Conservation (phyloP, 2,113 vertebrate genomes). For the Gila orcuttii region DNA sequence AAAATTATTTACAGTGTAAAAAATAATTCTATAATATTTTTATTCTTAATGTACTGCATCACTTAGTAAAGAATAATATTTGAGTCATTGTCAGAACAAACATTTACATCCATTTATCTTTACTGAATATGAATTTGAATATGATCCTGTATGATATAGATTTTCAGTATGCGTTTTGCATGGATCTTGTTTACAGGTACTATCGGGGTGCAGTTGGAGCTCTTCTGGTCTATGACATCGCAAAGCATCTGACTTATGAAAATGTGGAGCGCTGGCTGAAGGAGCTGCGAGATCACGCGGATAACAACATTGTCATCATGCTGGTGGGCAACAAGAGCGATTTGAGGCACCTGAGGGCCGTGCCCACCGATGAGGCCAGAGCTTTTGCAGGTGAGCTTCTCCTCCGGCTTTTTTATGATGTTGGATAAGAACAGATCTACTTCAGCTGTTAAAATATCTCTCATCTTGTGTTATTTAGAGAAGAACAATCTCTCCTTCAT, state of each 20-base stretch:
- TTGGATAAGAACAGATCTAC: accelerated
- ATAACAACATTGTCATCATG: slow-evolving; percentile 98
- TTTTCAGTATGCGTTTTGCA: neutral
- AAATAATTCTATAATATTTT: too few species aligned
- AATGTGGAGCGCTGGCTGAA: slow-evolving; percentile 97
- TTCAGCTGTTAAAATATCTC: accelerated
- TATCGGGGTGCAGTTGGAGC: slow-evolving; percentile 92
- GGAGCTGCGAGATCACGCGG: slow-evolving; percentile 94
- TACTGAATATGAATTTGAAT: neutral
- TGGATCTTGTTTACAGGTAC: slow-evolving; percentile 75
- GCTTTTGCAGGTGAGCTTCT: slow-evolving; percentile 85
- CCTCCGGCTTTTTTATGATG: neutral
- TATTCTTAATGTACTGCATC: neutral
- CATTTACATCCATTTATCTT: neutral
- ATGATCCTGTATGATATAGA: neutral
- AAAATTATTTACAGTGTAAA: too few species aligned
- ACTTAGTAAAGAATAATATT: neutral
- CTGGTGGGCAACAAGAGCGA: slow-evolving; percentile 97
- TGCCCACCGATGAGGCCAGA: slow-evolving; percentile 92
- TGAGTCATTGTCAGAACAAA: neutral
- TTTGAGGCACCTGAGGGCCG: slow-evolving; percentile 89
- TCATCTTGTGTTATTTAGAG: slow-evolving; percentile 74
- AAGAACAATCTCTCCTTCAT: slow-evolving; percentile 98
- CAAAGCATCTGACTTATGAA: slow-evolving; percentile 95
- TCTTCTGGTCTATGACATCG: slow-evolving; percentile 94